Conservation (phyloP, 2,113 vertebrate genomes). For the Mesoclemmys tuberculata region DNA sequence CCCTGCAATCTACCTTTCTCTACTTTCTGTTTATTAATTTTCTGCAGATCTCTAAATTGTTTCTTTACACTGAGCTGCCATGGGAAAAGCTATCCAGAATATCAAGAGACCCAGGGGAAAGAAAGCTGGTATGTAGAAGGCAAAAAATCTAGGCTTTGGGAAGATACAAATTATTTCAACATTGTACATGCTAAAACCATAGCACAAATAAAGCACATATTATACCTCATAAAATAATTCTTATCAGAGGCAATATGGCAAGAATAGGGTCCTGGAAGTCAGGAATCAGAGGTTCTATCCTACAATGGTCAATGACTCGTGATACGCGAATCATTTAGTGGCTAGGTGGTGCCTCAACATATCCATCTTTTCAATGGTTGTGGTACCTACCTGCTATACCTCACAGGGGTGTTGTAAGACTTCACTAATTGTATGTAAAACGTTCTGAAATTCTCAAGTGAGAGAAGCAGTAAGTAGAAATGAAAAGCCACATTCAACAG, state of each 20-base stretch:
- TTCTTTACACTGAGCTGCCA: conserved; percentile 25
- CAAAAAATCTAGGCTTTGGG: not conserved
- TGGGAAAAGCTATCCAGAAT: not conserved
- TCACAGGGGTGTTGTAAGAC: rapidly evolving
- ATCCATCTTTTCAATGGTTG: not conserved
- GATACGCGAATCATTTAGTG: not conserved
- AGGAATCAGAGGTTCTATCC: not conserved
- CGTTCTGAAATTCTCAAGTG: not conserved
- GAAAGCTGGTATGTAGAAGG: not conserved
- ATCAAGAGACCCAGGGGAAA: not conserved
- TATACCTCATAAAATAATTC: not conserved
- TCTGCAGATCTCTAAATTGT: conserved; percentile 6
- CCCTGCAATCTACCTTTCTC: not conserved
- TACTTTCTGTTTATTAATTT: conserved; percentile 11
- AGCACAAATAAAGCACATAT: not conserved
- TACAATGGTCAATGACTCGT: not conserved
- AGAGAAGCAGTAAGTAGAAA: not conserved
- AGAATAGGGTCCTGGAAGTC: not conserved
- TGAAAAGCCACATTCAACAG: not conserved
- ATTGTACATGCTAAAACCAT: not conserved
- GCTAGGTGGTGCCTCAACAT: not conserved
- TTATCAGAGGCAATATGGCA: not conserved
- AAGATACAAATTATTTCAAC: not conserved
- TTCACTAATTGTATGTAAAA: rapidly evolving
- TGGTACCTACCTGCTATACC: not conserved